Evolutionary conservation across 2,113 vertebrate genomes (phyloP).

Genomic region (Varanus komodoensis): DNA sequence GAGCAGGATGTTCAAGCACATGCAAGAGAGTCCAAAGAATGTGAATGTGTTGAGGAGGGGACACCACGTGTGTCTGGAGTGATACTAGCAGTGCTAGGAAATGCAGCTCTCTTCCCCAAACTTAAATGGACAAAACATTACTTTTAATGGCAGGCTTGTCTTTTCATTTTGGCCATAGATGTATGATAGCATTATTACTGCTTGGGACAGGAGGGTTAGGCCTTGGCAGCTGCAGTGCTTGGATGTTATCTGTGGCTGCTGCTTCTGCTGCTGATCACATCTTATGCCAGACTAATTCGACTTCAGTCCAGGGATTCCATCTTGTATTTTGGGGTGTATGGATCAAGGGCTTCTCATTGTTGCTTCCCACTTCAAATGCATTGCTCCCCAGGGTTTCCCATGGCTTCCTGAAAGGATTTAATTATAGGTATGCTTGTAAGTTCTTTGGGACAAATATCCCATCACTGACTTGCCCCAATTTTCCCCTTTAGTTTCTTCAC

Average conservation of each 20-base stretch:
- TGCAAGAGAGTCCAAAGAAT: not conserved
- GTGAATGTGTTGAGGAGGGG: not conserved
- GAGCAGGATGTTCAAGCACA: not conserved
- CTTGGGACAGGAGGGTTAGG: not conserved
- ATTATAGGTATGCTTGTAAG: not conserved
- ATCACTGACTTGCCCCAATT: not conserved
- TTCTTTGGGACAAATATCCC: not conserved
- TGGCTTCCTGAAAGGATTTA: not conserved
- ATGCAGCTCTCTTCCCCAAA: not conserved
- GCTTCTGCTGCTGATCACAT: too few species aligned
- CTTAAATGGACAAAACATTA: not conserved
- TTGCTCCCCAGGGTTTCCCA: not conserved
- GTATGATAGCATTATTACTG: too few species aligned
- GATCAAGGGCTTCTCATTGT: not conserved
- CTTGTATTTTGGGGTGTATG: not conserved
- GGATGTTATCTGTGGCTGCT: not conserved
- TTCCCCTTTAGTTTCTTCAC: not conserved
- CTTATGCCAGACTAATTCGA: not conserved
- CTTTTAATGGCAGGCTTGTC: not conserved
- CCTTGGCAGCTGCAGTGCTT: not conserved
- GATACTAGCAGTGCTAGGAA: not conserved
- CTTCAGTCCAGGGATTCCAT: not conserved
- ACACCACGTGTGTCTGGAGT: not conserved
- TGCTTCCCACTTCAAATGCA: not conserved
- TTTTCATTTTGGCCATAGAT: not conserved